Base-by-base conservation (phyloP, 2,113 vertebrate species). In the Lepus timidus region DNA sequence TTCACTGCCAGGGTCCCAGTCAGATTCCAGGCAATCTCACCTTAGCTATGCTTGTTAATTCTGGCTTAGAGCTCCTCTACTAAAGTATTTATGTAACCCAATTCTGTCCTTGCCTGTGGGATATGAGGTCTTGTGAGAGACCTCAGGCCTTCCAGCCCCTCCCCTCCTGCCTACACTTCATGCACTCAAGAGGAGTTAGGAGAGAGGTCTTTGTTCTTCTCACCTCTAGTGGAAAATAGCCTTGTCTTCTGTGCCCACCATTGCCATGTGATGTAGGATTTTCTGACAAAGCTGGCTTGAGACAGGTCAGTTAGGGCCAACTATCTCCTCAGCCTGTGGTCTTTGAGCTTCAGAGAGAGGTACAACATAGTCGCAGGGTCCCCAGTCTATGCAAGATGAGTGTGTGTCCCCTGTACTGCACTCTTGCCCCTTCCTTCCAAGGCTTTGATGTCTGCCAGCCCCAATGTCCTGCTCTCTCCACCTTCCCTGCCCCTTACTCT, bases 1-100 rank as follows among this genome's bases (percentile, higher is more conserved):
- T 84, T 89, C 95, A 97, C 97, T 97, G 97, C 96, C 96, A 94
- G 70, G 82, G 71, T 76, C 88, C 92, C 87, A 80, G 75, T 83
- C 85, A 92, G 88, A 95, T 93, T 90, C 88, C 83, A 96, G 90
- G 94, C 88, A 71, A 11, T 29, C 36, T 89, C 17, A 39, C 39
- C 82, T 65, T 74, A 49, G 85, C 94, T 96, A 0, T 78, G 92
- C 61, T 36, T 90, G 16, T 64, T 85, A 85, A 31, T 83, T 82
- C 81, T 94, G 95, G 90, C 87, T 82, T 94, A 39, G 52, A 90
- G 81, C 65, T 71, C 88, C 85, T 90, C 67, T 20, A 58, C 39
- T 79, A 31, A 55, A 51, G 31, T 89, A 62, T 76, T 92, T 91
- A 74, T 67, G 20, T 75, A 68, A 75, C 44, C 70, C 8, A 39